Evolutionary conservation across 1,140 invertebrate species (phyloP).

Genomic region (Lepidurus apus): DNA sequence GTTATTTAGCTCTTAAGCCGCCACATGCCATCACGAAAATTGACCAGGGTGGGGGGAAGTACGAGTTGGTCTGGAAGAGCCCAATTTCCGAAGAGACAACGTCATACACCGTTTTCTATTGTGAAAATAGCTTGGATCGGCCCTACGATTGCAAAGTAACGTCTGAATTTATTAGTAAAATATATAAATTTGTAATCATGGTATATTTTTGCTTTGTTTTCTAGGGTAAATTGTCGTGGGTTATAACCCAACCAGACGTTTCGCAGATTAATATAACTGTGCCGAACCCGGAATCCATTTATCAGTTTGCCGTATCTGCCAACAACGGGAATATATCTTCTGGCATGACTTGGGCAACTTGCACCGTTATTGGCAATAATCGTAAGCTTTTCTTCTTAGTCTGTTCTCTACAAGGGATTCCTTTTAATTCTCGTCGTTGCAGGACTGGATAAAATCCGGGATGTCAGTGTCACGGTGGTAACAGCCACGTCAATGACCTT

Average conservation of each 20-base stretch:
- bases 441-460: neutral
- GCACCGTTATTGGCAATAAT: constrained; percentile 64
- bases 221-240: neutral
- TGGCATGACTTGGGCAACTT: constrained; percentile 70
- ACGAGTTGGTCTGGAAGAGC: constrained; percentile 64
- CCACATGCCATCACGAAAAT: constrained; percentile 61
- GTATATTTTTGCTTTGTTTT: neutral
- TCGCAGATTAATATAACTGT: constrained; percentile 51
- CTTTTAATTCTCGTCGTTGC: neutral
- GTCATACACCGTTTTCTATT: constrained; percentile 68
- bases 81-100: constrained; percentile 43
- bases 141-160: constrained; percentile 56
- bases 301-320: constrained; percentile 66
- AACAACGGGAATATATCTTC: constrained; percentile 59
- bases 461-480: neutral
- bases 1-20: constrained; percentile 47
- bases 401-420: neutral
- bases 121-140: constrained; percentile 54
- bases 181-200: neutral
- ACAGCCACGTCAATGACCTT: neutral
- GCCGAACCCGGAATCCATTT: constrained; percentile 47
- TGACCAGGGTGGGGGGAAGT: constrained; percentile 57
- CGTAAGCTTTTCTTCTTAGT: constrained; percentile 38
- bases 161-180: constrained; percentile 26
- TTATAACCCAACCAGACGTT: constrained; percentile 36